Evolutionary conservation across 2,113 vertebrate species (phyloP).

Genomic region (Periophthalmodon schlosseri): DNA sequence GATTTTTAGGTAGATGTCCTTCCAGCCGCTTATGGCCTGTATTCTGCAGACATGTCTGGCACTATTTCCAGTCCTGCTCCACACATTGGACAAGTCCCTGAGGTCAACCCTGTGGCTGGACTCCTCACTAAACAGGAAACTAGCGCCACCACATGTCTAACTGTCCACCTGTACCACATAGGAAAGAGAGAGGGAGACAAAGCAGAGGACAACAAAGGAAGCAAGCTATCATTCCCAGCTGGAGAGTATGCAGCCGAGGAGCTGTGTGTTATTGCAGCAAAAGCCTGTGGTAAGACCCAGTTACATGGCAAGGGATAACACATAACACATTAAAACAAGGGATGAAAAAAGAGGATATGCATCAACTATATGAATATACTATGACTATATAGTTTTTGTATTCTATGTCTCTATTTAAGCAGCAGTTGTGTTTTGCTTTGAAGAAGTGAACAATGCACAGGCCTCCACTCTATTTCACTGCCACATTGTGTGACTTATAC

Average conservation of each 20-base stretch:
- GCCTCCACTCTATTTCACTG: slow-evolving; percentile 21
- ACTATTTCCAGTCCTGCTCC: slow-evolving; percentile 49
- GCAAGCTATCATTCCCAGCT: slow-evolving; percentile 78
- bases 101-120: slow-evolving; percentile 61
- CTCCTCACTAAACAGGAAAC: slow-evolving; percentile 66
- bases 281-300: slow-evolving; percentile 86
- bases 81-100: slow-evolving; percentile 30
- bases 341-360: neutral
- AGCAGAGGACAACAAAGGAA: slow-evolving; percentile 38
- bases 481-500: slow-evolving; percentile 20
- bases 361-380: too few species aligned
- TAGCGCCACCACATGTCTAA: slow-evolving; percentile 69
- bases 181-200: slow-evolving; percentile 40
- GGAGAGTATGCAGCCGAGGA: slow-evolving; percentile 91
- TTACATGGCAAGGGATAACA: neutral
- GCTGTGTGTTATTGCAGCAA: slow-evolving; percentile 87
- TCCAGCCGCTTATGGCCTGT: slow-evolving; percentile 79
- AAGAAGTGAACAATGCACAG: neutral
- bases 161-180: slow-evolving; percentile 84
- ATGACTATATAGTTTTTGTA: neutral
- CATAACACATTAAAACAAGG: neutral
- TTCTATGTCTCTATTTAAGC: neutral
- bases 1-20: slow-evolving; percentile 58
- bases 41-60: slow-evolving; percentile 83
- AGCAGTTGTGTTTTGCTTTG: neutral